Evolutionary conservation across 2,113 vertebrate genomes (phyloP).

Genomic region (Clarias magur): DNA sequence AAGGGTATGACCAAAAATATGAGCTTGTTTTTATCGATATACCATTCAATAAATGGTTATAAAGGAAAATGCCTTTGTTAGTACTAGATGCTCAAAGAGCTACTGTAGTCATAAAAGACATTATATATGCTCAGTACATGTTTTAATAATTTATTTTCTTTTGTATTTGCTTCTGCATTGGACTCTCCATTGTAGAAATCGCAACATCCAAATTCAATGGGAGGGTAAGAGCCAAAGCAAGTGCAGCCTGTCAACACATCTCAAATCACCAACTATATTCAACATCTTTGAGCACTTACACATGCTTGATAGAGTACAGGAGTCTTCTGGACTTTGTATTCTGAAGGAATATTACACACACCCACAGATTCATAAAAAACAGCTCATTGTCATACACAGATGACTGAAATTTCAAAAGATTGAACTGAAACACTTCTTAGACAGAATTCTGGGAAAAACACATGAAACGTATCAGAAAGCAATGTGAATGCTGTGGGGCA

Average conservation of each 20-base stretch:
- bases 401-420: constrained; percentile 13
- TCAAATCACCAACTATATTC: constrained; percentile 10
- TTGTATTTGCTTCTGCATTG: background rate
- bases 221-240: background rate
- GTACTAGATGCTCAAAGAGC: background rate
- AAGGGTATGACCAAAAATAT: background rate
- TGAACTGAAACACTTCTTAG: background rate
- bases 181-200: background rate
- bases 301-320: background rate
- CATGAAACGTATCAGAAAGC: constrained; percentile 26
- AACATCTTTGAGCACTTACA: background rate
- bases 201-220: background rate
- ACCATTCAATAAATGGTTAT: constrained; percentile 2
- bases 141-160: background rate
- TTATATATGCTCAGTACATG: background rate
- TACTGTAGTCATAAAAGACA: background rate
- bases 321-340: background rate
- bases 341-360: background rate
- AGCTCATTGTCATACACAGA: background rate
- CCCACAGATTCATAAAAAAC: background rate
- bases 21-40: constrained; percentile 9
- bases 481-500: constrained; percentile 45
- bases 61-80: background rate
- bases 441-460: constrained; percentile 20
- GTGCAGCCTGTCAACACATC: constrained; percentile 7